Base-by-base conservation (phyloP, 2,797 vertebrate genomes). In the Neopelma chrysocephalum region DNA sequence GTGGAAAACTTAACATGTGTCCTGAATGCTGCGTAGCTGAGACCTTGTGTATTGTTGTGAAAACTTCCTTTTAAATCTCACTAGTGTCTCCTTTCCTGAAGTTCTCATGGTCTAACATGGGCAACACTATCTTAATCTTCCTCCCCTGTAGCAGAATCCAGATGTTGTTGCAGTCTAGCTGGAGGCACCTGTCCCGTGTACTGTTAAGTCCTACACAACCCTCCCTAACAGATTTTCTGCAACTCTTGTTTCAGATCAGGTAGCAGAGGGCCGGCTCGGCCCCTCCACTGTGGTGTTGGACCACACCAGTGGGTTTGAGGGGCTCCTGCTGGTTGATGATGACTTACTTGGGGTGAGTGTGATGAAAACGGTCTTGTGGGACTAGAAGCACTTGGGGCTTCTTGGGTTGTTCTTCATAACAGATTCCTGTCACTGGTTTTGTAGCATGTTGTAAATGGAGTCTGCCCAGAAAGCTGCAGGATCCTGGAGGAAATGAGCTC, bases 231-330 rank as follows among this genome's bases (percentile, higher is more conserved):
- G 20, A 32, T 72, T 83, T 89, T 91, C 40, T 91, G 26, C 79
- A 54, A 92, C 57, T 85, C 66, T 92, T 73, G 62, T 97, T 97
- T 93, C 97, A 99, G 99, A 99, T 96, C 97, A 98, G 91, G 92
- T 70, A 12, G 80, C 89, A 26, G 99, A 99, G 10, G 99, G 99
- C 2, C 98, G 99, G 12, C 98, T 99, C 12, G 99, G 99, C 45
- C 99, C 99, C 29, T 97, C 98, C 78, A 97, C 98, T 1, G 99
- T 99, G 36, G 99, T 99, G 47, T 96, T 99, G 91, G 99, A 99
- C 96, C 99, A 99, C 97, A 99, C 99, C 1, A 99, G 99, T 0
- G 99, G 99, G 82, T 99, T 99, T n/a, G 99, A 99, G 90, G 99
- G 99, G 4, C 98, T 99, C 19, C 98, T 99, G 64, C 98, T 99